Conservation (phyloP, 1,140 invertebrate genomes). For the Eurosta solidaginis region DNA sequence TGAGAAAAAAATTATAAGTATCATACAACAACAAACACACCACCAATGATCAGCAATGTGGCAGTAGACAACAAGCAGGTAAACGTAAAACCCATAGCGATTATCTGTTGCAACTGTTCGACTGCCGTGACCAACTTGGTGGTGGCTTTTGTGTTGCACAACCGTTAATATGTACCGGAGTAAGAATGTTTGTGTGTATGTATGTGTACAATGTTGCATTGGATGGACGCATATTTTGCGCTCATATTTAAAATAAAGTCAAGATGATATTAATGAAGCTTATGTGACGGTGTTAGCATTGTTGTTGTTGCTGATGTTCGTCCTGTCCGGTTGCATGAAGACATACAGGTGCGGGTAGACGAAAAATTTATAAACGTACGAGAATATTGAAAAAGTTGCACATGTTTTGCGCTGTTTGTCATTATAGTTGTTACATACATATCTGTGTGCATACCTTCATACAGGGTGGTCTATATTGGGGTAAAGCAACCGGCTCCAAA, state of each 20-base stretch:
- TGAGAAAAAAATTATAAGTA: conserved; percentile 51
- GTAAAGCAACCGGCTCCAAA: too few relatives aligned
- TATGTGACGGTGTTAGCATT: neutral
- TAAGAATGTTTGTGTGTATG: neutral
- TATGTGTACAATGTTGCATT: too few relatives aligned
- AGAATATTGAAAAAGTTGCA: neutral
- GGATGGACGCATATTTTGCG: conserved; percentile 26
- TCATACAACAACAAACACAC: conserved; percentile 37
- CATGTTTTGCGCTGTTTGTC: neutral
- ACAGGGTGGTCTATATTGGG: too few relatives aligned
- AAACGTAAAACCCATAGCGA: conserved; percentile 19
- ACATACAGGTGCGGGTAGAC: conserved; percentile 41
- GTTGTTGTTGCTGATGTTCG: conserved; percentile 43
- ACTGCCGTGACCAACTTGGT: neutral
- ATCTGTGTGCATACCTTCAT: too few relatives aligned
- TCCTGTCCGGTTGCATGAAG: conserved; percentile 47
- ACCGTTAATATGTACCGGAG: neutral
- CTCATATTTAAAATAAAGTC: conserved; percentile 30
- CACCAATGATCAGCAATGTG: neutral
- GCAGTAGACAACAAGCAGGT: neutral
- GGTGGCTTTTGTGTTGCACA: conserved; percentile 1
- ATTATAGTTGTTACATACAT: neutral
- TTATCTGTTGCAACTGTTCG: conserved; percentile 11
- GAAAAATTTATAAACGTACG: neutral
- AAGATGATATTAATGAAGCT: neutral